Evolutionary conservation across 1,140 invertebrate genomes (phyloP).

Genomic region (Conopomorpha cramerella): DNA sequence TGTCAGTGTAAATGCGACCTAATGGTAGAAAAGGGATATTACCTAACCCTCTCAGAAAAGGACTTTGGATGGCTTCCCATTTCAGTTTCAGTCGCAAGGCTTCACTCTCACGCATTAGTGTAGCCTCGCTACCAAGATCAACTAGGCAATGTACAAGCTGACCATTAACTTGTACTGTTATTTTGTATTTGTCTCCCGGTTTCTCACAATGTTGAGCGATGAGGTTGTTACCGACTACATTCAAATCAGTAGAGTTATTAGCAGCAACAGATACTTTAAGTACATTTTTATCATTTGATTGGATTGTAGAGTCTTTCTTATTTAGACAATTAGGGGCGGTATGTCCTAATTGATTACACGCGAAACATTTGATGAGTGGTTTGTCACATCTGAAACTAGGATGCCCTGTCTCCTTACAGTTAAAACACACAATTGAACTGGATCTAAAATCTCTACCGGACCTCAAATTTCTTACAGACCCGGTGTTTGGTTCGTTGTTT

Average conservation of each 20-base stretch:
- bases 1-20: background rate
- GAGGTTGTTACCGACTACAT: too few species aligned
- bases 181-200: slow-evolving; percentile 11
- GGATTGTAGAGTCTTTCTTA: background rate
- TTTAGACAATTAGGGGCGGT: slow-evolving; percentile 2
- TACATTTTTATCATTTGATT: slow-evolving; percentile 7
- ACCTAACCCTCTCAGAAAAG: slow-evolving; percentile 3
- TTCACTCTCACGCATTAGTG: slow-evolving; percentile 2
- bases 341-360: slow-evolving; percentile 6
- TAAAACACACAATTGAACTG: slow-evolving; percentile 6
- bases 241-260: too few species aligned
- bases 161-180: slow-evolving; percentile 2
- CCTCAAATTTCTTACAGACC: background rate
- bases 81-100: background rate
- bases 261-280: slow-evolving; percentile 4
- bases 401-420: slow-evolving; percentile 7
- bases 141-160: background rate
- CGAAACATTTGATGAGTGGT: slow-evolving; percentile 7
- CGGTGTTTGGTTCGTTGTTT: too few species aligned
- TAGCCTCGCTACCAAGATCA: slow-evolving; percentile 5
- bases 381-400: slow-evolving; percentile 10
- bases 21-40: slow-evolving; percentile 3
- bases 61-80: slow-evolving; percentile 1
- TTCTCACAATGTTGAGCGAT: too few species aligned
- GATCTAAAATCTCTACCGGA: background rate